phyloP scores from a whole-genome alignment of 2,888 invertebrate genomes.

The Amiota minor region DNA sequence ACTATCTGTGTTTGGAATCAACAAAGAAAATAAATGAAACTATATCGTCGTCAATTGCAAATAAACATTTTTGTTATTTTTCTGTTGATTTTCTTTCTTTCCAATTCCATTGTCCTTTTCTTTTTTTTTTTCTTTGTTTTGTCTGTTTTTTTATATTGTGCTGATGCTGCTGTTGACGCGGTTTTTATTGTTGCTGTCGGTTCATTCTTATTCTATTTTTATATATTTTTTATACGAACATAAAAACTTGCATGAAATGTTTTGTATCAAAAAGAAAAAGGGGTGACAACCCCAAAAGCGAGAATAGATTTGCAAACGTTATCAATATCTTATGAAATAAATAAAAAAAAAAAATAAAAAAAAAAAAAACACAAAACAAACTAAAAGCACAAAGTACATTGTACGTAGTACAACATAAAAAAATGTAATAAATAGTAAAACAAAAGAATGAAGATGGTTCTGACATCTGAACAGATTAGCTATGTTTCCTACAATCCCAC shows the following conservation, averaged over 20 bases:
- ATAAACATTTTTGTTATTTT: conserved; percentile 13
- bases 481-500: conserved; percentile 20
- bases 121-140: neutral
- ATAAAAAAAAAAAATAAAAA: conserved; percentile 10
- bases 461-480: conserved; percentile 51
- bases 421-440: conserved; percentile 33
- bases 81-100: neutral
- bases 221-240: conserved; percentile 39
- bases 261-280: conserved; percentile 34
- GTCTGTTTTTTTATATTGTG: conserved; percentile 39
- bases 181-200: neutral
- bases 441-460: conserved; percentile 39
- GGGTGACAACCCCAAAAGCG: conserved; percentile 47
- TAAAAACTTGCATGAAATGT: conserved; percentile 33
- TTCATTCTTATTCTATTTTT: conserved; percentile 27
- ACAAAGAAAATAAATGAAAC: conserved; percentile 43
- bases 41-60: conserved; percentile 41
- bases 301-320: conserved; percentile 46
- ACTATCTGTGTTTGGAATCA: conserved; percentile 15
- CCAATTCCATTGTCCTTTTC: neutral
- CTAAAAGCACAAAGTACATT: conserved; percentile 52
- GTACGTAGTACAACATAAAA: conserved; percentile 56
- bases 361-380: no score
- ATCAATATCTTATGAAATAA: conserved; percentile 63
- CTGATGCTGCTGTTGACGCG: neutral